Percentiles rank a stretch among this genome's conserved stretches.
Evolutionary conservation across 53 echinoderm and acorn worm species (phyloP).

Genomic region (Hippasteria phrygiana): DNA sequence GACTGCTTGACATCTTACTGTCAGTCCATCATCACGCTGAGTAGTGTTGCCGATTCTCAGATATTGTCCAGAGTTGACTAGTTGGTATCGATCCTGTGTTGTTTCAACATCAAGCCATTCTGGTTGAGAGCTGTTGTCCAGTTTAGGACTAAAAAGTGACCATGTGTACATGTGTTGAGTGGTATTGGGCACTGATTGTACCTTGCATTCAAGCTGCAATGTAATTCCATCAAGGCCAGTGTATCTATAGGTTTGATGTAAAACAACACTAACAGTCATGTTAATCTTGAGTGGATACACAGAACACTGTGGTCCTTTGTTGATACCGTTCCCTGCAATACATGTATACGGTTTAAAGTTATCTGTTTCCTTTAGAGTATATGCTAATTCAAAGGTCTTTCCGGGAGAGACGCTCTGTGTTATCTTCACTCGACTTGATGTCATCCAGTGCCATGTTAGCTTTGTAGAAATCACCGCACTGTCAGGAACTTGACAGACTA

Average conservation of each 20-base stretch:
- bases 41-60: slow-evolving; percentile 28
- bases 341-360: slow-evolving; percentile 37
- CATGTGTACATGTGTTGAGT: slow-evolving; percentile 23
- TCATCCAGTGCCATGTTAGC: slow-evolving; percentile 41
- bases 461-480: background rate
- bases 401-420: slow-evolving; percentile 2
- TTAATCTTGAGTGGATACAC: slow-evolving; percentile 33
- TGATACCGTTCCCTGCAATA: slow-evolving; percentile 13
- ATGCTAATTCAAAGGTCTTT: background rate
- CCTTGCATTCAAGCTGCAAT: background rate
- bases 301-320: slow-evolving; percentile 16
- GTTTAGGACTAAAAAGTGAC: slow-evolving; percentile 7
- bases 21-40: background rate
- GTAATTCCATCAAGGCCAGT: background rate
- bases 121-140: background rate
- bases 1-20: slow-evolving; percentile 1
- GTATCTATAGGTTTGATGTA: background rate
- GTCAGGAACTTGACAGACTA: slow-evolving; percentile 7
- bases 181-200: background rate
- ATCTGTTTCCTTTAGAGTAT: slow-evolving; percentile 27
- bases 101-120: background rate
- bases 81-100: slow-evolving; percentile 25
- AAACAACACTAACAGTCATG: slow-evolving; percentile 24
- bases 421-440: background rate
- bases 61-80: background rate